Conservation (phyloP, 2,797 vertebrate species). For the Otolemur crassicaudatus region DNA sequence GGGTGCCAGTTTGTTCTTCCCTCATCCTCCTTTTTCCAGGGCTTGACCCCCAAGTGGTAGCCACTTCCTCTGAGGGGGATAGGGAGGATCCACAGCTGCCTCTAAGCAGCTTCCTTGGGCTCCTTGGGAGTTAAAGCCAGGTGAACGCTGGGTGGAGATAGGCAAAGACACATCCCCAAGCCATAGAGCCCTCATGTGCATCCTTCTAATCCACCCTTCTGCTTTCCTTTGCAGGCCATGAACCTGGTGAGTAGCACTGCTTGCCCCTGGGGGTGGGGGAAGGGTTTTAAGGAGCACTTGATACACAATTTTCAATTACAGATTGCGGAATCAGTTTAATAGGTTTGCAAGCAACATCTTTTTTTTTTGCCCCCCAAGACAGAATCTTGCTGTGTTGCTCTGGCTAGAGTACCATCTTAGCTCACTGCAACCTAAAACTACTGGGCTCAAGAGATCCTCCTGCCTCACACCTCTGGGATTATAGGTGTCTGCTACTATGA, state of each 20-base stretch:
- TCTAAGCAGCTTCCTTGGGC: slow-evolving; percentile 2
- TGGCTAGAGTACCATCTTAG: too few species aligned
- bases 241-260: slow-evolving; percentile 88
- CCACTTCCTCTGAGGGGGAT: not conserved
- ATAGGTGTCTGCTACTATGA: too few species aligned
- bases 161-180: not conserved
- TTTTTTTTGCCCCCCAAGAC: too few species aligned
- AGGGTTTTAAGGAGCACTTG: not conserved
- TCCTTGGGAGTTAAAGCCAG: not conserved
- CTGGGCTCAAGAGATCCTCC: too few species aligned
- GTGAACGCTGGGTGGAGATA: not conserved
- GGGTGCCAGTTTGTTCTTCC: not conserved
- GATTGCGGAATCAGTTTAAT: not conserved
- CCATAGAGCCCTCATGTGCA: fast-evolving
- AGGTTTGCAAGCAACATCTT: not conserved
- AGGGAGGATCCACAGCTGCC: not conserved
- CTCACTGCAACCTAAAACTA: too few species aligned
- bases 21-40: not conserved
- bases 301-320: not conserved
- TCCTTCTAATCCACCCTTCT: slow-evolving; percentile 3
- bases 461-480: too few species aligned
- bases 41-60: not conserved
- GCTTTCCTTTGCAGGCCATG: slow-evolving; percentile 87
- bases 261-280: not conserved
- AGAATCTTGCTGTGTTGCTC: too few species aligned